Evolutionary conservation across 2,888 invertebrate species (phyloP).

Genomic region (Noctua pronuba): DNA sequence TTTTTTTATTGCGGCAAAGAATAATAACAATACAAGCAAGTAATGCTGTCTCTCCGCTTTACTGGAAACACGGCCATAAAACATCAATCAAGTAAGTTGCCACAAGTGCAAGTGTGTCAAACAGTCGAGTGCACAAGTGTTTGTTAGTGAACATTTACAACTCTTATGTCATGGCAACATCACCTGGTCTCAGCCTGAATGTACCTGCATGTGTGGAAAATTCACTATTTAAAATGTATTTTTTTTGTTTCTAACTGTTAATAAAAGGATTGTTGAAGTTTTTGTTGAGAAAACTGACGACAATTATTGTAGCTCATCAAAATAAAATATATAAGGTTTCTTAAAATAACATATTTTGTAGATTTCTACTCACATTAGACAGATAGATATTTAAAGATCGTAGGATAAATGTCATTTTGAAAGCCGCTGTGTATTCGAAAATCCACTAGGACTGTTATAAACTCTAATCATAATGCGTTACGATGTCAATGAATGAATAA

Average conservation of each 20-base stretch:
- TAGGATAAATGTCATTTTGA: background rate
- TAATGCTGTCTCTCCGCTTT: background rate
- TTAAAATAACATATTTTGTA: background rate
- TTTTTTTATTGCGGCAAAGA: background rate
- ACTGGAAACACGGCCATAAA: slow-evolving; percentile 4
- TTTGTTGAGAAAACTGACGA: background rate
- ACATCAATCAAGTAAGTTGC: slow-evolving; percentile 27
- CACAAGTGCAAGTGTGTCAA: slow-evolving; percentile 44
- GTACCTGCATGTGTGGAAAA: slow-evolving; percentile 72
- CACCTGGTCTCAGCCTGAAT: slow-evolving; percentile 76
- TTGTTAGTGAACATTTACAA: slow-evolving; percentile 58
- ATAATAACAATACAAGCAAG: background rate
- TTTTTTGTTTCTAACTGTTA: background rate
- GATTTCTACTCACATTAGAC: background rate
- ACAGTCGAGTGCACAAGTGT: slow-evolving; percentile 44
- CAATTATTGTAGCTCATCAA: background rate
- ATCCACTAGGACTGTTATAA: background rate
- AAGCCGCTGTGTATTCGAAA: background rate
- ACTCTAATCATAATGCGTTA: background rate
- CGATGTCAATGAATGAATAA: background rate
- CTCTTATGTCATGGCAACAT: slow-evolving; percentile 58
- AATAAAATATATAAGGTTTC: background rate
- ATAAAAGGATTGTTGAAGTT: background rate
- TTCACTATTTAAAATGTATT: background rate
- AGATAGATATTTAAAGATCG: background rate